Base-by-base conservation (phyloP, 1,140 invertebrate genomes). In the Drosophila funebris region DNA sequence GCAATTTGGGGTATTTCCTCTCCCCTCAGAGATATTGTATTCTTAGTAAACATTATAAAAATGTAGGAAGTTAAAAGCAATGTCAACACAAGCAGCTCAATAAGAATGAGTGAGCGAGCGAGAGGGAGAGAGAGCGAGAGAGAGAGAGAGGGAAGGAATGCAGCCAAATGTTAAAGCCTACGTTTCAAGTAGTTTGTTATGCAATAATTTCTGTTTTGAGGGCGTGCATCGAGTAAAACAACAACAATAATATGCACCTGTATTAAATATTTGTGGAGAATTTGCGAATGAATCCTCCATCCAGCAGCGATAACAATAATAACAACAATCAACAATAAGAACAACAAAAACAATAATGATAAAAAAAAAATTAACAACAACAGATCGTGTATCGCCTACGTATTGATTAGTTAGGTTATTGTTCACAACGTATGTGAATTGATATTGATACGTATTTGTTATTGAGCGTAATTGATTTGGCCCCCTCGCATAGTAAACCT, bases 401-500 rank as follows among this genome's bases (percentile, higher is more conserved):
- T 66, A 72, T 76, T 69, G 54, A 60, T 60, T 77, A 62, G 50
- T 41, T 13, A 39, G 44, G 43, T 48, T 50, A 60, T 66, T 53
- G 67, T 76, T 83, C 71, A 75, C 74, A 74, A 50, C 6, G 31
- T 58, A 27, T 53, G 14, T 60, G 20, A 16, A 69, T 60, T 66
- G 43, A 57, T 48, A 41, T 62, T 8, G 14, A 64, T 81, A 73
- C 33, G 29, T 43, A 68, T 39, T 60, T 36, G 29, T 57, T 58
- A 46, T 54, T 20, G 14, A 57, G 8, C 27, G 14, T 72, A 70
- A 70, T 62, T 52, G 33, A 52, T 68, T 61, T 52, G 4, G 44
- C 0, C n/a, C 6, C 18, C 18, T 11, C 4, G 3, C 20, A 16
- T 41, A 22, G 43, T 24, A 56, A 41, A 58, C 56, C 56, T 14